These are phyloP conservation scores for Aptenodytes patagonicus DNA, from an alignment of 2,113 vertebrate genomes.

Conservation along the genomic window DNA sequence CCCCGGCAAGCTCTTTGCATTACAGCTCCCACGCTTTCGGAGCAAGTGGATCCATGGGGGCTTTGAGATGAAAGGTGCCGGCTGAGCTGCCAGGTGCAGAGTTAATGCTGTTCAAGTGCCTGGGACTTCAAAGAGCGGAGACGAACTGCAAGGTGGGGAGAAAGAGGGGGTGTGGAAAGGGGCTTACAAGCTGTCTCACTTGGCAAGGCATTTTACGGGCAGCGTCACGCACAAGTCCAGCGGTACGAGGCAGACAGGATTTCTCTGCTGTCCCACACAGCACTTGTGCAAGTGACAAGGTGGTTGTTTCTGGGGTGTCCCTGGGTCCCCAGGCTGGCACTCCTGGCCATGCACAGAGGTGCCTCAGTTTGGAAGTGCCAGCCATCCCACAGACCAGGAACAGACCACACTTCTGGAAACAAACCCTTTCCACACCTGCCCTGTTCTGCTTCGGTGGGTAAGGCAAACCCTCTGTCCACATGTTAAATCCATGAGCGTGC, in stretches of 20 bases:
- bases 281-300: not conserved
- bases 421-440: not conserved
- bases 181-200: not conserved
- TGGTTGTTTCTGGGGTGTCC: not conserved
- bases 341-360: no score
- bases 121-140: not conserved
- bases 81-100: not conserved
- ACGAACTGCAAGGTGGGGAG: accelerated
- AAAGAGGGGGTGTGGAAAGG: not conserved
- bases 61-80: not conserved
- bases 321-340: not conserved
- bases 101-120: not conserved
- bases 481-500: not conserved
- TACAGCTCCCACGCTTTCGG: not conserved
- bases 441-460: not conserved
- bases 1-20: not conserved
- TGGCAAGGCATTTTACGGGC: not conserved
- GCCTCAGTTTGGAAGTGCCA: not conserved
- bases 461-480: not conserved
- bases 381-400: accelerated
- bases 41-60: not conserved
- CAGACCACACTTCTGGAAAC: not conserved
- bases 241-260: not conserved
- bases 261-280: not conserved
- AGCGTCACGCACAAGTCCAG: accelerated